Conservation (phyloP, 1,140 invertebrate genomes). For the Heterodera carotae region DNA sequence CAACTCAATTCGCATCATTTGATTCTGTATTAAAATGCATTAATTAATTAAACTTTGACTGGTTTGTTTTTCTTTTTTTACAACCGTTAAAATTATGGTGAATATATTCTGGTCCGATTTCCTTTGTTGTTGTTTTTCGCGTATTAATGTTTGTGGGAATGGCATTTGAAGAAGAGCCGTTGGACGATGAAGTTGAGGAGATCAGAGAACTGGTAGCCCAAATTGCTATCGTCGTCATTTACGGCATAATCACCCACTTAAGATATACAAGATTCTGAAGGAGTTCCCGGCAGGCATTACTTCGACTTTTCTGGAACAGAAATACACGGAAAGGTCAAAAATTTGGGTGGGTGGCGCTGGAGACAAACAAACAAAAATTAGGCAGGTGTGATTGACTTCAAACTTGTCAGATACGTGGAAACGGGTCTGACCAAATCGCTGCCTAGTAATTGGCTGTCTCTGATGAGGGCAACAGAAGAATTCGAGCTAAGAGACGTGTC, state of each 20-base stretch:
- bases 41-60: no score
- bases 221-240: slow-evolving; percentile 1
- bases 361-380: background rate
- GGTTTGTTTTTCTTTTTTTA: no score
- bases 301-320: slow-evolving; percentile 35
- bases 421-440: slow-evolving; percentile 30
- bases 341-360: background rate
- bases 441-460: slow-evolving; percentile 32
- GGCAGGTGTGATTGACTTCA: background rate
- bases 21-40: no score
- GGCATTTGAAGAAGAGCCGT: slow-evolving; percentile 16
- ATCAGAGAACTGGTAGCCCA: slow-evolving; percentile 18
- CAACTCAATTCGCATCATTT: no score
- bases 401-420: slow-evolving; percentile 33
- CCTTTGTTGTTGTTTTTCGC: no score
- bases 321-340: slow-evolving; percentile 32
- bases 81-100: no score
- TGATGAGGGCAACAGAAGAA: slow-evolving; percentile 30
- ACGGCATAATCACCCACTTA: no score
- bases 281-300: slow-evolving; percentile 35
- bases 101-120: no score
- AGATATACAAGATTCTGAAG: slow-evolving; percentile 29
- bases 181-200: slow-evolving; percentile 30
- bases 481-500: slow-evolving; percentile 39
- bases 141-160: background rate